phyloP scores from a whole-genome alignment of 2,797 vertebrate genomes.

The Thalassophryne amazonica region DNA sequence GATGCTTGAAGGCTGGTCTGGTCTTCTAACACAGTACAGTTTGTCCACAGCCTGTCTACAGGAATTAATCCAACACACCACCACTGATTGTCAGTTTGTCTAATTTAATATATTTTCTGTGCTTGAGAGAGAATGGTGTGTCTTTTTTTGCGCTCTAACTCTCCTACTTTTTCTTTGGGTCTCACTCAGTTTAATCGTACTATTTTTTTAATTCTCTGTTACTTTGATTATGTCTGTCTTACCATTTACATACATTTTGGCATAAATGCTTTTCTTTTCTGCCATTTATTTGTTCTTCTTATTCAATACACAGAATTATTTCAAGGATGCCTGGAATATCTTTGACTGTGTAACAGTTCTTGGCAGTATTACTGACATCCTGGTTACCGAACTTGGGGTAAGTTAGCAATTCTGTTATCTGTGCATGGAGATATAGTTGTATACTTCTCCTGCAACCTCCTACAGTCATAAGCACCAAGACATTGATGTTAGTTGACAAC shows the following conservation, averaged over 20 bases:
- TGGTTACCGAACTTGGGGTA: constrained; percentile 96
- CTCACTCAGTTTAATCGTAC: background rate
- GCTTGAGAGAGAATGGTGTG: constrained; percentile 29
- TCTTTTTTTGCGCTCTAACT: constrained; percentile 13
- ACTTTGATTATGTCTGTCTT: background rate
- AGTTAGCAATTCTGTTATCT: constrained; percentile 71
- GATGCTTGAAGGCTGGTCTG: constrained; percentile 22
- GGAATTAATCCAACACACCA: constrained; percentile 34
- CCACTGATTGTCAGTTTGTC: constrained; percentile 52
- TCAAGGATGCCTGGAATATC: constrained; percentile 96
- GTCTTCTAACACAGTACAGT: constrained; percentile 31
- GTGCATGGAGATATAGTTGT: no score
- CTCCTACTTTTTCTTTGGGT: constrained; percentile 4
- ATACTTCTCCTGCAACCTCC: no score
- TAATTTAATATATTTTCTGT: constrained; percentile 39
- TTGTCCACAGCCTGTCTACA: constrained; percentile 39
- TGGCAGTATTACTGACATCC: constrained; percentile 96
- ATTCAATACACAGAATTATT: constrained; percentile 86
- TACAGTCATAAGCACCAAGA: no score
- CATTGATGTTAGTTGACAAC: no score
- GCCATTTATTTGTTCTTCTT: constrained; percentile 9
- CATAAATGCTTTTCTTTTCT: background rate
- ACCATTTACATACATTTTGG: background rate
- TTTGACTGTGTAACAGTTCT: constrained; percentile 98
- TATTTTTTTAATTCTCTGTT: background rate